phyloP scores from a whole-genome alignment of 2,888 invertebrate genomes.

The Xestia xanthographa region DNA sequence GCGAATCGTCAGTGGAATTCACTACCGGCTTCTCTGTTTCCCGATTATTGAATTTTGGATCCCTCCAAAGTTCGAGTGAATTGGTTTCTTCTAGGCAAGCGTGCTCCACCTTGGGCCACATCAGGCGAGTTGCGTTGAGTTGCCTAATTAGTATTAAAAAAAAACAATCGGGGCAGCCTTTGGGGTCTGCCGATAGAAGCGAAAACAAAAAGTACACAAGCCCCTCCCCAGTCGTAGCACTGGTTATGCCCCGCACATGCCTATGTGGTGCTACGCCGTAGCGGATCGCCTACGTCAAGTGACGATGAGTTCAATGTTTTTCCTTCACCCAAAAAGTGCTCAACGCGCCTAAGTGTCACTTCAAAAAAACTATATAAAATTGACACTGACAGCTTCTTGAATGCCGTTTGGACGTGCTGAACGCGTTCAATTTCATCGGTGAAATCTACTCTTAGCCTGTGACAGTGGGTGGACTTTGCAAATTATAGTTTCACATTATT shows the following conservation, averaged over 20 bases:
- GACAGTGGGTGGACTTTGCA: conserved; percentile 10
- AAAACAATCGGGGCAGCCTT: too few relatives aligned
- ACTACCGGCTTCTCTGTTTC: neutral
- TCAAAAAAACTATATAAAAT: neutral
- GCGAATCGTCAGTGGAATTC: neutral
- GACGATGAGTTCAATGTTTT: too few relatives aligned
- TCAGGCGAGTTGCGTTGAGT: neutral
- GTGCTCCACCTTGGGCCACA: neutral
- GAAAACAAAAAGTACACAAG: too few relatives aligned
- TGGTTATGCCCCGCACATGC: too few relatives aligned
- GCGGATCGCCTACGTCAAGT: too few relatives aligned
- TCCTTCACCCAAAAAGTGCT: too few relatives aligned
- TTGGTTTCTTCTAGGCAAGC: neutral
- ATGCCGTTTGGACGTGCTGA: neutral
- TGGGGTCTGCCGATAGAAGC: too few relatives aligned
- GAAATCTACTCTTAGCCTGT: neutral
- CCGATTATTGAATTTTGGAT: neutral
- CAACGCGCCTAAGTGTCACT: too few relatives aligned
- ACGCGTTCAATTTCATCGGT: neutral
- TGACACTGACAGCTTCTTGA: neutral
- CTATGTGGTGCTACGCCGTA: too few relatives aligned
- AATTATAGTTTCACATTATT: conserved; percentile 26
- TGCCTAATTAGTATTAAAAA: too few relatives aligned
- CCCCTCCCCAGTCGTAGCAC: too few relatives aligned
- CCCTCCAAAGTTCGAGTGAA: neutral